Base-by-base conservation (phyloP, 2,888 invertebrate genomes). In the Brenthis ino region DNA sequence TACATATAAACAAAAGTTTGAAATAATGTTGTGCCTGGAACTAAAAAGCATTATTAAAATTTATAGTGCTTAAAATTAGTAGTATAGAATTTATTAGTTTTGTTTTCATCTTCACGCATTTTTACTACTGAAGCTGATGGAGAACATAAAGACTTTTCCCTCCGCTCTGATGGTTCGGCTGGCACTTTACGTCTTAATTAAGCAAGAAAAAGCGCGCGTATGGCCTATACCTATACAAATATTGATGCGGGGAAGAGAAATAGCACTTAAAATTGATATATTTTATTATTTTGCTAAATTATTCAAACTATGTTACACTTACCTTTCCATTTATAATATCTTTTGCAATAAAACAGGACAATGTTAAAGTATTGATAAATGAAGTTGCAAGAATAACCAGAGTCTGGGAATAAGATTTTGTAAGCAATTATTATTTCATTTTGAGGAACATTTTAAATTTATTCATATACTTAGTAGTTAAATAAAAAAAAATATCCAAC, bases 311-410 rank as follows among this genome's bases (percentile, higher is more conserved):
- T 28, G 28, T 28, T 28, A 43, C 11, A 28, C 84, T 82, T 77
- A 87, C 88, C 69, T 79, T 72, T 51, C 77, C 77, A 51, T 77
- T 77, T 47, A 86, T 85, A 37, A 85, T 67, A 16, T 73, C 71
- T 50, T 82, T 69, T 6, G 84, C 80, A 2, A 83, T 77, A 6
- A 72, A 14, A 68, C 82, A 88, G 37, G 82, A 77, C 58, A 79
- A 78, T 16, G 71, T 74, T 60, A 90, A 74, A 54, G 81, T 79
- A 8, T 76, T 75, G 6, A 80, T 67, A 68, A 90, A 88, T 1
- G 83, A 74, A 0, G 81, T 71, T 56, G 82, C 78, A 6, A 89
- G 76, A 47, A 82, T 80, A 3, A 83, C 77, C 67, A 89, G 72
- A 53, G 88, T 73, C 88, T 89, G 82, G 37, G 37, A 43, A 43